Percentiles rank a stretch among this genome's conserved stretches.
phyloP scores from a whole-genome alignment of 2,113 vertebrate genomes.

The Phaethon lepturus region DNA sequence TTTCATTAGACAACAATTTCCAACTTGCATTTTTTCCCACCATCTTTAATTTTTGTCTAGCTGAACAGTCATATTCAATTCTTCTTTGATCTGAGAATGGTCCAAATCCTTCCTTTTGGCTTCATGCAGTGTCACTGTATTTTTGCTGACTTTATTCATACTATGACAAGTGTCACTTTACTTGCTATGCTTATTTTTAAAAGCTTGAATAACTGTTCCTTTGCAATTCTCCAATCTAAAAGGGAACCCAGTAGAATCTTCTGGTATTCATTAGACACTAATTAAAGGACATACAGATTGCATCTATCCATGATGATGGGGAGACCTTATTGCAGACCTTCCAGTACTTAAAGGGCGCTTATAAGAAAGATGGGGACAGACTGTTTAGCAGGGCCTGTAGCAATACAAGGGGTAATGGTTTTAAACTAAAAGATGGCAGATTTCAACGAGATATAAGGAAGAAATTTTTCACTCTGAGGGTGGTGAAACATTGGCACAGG shows the following conservation, averaged over 20 bases:
- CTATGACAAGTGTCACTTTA: background rate
- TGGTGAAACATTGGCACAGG: no score
- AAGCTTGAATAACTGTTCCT: background rate
- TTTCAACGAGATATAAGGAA: no score
- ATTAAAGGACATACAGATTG: background rate
- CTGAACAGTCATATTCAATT: background rate
- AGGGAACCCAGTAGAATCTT: background rate
- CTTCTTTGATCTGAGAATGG: background rate
- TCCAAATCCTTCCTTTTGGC: background rate
- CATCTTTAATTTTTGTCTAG: background rate
- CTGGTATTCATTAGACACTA: background rate
- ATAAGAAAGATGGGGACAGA: no score
- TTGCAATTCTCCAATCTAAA: background rate
- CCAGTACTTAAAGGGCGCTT: no score
- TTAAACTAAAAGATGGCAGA: no score
- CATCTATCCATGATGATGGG: background rate
- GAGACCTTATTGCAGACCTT: no score
- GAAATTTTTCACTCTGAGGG: no score
- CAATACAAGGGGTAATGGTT: no score
- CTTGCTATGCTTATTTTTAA: background rate
- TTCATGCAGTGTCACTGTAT: background rate
- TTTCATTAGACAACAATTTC: background rate
- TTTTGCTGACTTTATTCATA: background rate
- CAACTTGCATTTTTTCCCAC: fast-evolving
- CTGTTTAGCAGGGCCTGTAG: no score